These are phyloP conservation scores for Neocrepidodera transversa DNA, from an alignment of 2,888 invertebrate genomes.

Conservation along the genomic window DNA sequence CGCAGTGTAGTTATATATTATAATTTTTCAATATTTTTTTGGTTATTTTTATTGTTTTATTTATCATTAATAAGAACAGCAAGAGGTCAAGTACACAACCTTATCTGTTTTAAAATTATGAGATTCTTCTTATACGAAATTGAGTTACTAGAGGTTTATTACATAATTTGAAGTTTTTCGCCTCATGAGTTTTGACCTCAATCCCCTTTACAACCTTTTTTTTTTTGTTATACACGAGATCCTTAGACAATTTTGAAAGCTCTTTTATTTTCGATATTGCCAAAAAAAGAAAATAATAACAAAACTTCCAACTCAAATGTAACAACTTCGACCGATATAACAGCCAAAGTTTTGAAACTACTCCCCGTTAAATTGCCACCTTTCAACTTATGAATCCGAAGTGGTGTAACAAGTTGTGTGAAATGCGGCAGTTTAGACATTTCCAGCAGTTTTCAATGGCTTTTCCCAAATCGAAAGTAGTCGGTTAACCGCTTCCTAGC, in stretches of 20 bases:
- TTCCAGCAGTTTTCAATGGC: conserved; percentile 25
- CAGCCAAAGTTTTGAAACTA: conserved; percentile 18
- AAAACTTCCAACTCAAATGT: conserved; percentile 13
- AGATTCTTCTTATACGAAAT: too few species aligned
- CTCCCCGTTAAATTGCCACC: conserved; percentile 26
- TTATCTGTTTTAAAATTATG: too few species aligned
- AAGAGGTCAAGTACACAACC: too few species aligned
- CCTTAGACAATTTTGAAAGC: conserved; percentile 11
- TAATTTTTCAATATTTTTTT: too few species aligned
- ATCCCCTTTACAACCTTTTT: too few species aligned
- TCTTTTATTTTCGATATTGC: conserved; percentile 14
- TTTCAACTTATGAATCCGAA: conserved; percentile 28
- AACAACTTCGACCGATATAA: conserved; percentile 11
- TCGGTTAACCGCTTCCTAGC: conserved; percentile 21
- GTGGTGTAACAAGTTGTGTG: conserved; percentile 31
- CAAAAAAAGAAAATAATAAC: conserved; percentile 9
- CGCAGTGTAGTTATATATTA: too few species aligned
- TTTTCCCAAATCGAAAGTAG: conserved; percentile 25
- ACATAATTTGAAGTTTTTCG: too few species aligned
- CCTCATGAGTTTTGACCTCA: too few species aligned
- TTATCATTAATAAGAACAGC: too few species aligned
- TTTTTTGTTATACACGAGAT: not conserved
- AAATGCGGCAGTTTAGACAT: conserved; percentile 28
- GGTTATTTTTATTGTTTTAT: too few species aligned
- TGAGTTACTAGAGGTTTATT: too few species aligned